phyloP scores from a whole-genome alignment of 2,888 invertebrate species.

The Villa cingulata region DNA sequence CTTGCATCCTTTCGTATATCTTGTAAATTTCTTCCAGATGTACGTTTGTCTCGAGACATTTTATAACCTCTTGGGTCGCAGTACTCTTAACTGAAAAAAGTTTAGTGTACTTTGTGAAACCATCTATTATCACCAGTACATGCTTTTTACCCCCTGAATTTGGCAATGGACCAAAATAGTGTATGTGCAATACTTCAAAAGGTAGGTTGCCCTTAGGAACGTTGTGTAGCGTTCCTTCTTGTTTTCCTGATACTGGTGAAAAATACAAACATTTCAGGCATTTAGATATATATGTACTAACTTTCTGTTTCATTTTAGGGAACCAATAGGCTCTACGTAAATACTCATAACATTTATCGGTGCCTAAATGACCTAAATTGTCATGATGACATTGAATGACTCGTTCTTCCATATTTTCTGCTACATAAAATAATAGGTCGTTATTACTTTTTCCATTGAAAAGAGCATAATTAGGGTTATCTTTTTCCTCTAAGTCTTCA shows the following conservation, averaged over 20 bases:
- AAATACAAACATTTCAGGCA: constrained; percentile 3
- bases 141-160: constrained; percentile 4
- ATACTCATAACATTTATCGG: neutral
- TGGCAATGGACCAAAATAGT: constrained; percentile 1
- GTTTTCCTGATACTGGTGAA: neutral
- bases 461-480: constrained; percentile 7
- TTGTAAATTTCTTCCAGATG: too few species aligned
- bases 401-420: constrained; percentile 15
- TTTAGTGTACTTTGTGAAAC: neutral
- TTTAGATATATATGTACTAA: neutral
- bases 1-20: too few species aligned
- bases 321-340: constrained; percentile 2
- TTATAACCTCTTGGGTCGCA: constrained; percentile 11
- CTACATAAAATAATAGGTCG: constrained; percentile 11
- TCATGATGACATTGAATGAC: constrained; percentile 18
- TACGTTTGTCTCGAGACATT: neutral
- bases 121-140: neutral
- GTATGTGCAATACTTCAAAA: neutral
- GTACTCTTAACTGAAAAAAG: constrained; percentile 2
- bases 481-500: constrained; percentile 12
- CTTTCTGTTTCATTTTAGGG: constrained; percentile 9
- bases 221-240: neutral
- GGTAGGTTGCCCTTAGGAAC: constrained; percentile 1
- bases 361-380: constrained; percentile 18
- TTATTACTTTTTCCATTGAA: constrained; percentile 9